Base-by-base conservation (phyloP, 1,140 invertebrate species). In the Euglossa dilemma region DNA sequence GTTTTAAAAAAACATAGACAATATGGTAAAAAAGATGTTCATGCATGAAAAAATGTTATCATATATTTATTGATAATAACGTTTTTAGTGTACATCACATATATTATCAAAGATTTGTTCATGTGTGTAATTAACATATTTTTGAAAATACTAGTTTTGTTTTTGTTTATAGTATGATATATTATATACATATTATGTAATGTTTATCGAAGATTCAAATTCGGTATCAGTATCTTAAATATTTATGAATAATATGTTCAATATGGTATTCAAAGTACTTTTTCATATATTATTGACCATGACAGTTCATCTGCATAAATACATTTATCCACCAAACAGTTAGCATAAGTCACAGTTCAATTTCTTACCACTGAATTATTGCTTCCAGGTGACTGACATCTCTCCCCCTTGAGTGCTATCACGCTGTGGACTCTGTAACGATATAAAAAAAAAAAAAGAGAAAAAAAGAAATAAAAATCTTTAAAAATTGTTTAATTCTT, bases 361-460 rank as follows among this genome's bases (percentile, higher is more conserved):
- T 93, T 94, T 90, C 93, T 93, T 77, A 93, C 92, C 43, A 92
- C 90, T 86, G 94, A 87, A 81, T 91, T 93, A 82, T 93, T 94
- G 77, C 93, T 95, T 81, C 94, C 95, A 80, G 94, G 94, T 75
- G 93, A 95, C 93, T 6, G 94, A 94, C 93, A 95, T 95, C 83
- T 95, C 95, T 63, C 94, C 94, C 66, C 93, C 93, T 92, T 95
- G 94, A 74, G 93, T 94, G 86, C 91, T 94, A 81, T 95, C 94
- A 50, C 94, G 86, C 84, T 95, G 93, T 47, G 94, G 94, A 87
- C 94, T 93, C 95, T 95, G 83, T 67, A 80, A 66, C 74, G 61
- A 52, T 52, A 71, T 81, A 59, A 0, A 81, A 80, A 61, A 50
- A 70, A 25, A 56, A 47, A 69, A 23, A 8, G n/a, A n/a, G n/a